Evolutionary conservation across 1,140 invertebrate species (phyloP), one percentile per base, ranked within the genome.

Genomic region (Chionoecetes opilio): DNA sequence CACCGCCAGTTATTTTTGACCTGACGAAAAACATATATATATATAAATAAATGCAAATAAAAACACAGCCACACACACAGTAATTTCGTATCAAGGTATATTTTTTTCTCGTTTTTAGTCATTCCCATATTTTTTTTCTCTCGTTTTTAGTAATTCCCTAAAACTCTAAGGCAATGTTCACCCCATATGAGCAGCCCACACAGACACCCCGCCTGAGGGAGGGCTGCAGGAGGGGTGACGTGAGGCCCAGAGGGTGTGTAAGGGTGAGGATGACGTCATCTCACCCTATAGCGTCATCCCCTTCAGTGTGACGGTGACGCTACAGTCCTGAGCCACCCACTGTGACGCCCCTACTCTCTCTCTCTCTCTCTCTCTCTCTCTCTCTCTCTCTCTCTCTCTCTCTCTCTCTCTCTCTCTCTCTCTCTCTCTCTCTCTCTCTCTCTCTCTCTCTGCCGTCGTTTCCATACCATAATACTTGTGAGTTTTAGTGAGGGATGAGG

Each of bases 381-480:
- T 88, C 86, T 88, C 86, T 88, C 86, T 88, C 86, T 88, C 86
- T 88, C 86, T 85, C 91, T 84, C 91, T 92, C 63, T 84, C 91
- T 85, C 91, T 92, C 91, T 85, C 91, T 93, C 91, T 85, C 75
- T 41, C 92, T 85, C 92, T 92, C 63, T 35, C 75, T 41, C 82
- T 38, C 29, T 29, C 82, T 32, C 21, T 86, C 14, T 31, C 84
- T 46, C 38, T 41, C n/a, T n/a, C n/a, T n/a, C n/a, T n/a, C n/a
- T n/a, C n/a, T n/a, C n/a, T n/a, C n/a, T n/a, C n/a, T n/a, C n/a
- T n/a, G n/a, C n/a, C n/a, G n/a, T n/a, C n/a, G n/a, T n/a, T n/a
- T n/a, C n/a, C n/a, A n/a, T n/a, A n/a, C n/a, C n/a, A n/a, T n/a
- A n/a, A n/a, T n/a, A n/a, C n/a, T n/a, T n/a, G n/a, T n/a, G n/a